Evolutionary conservation across 2,113 vertebrate species (phyloP).

Genomic region (Daboia siamensis): DNA sequence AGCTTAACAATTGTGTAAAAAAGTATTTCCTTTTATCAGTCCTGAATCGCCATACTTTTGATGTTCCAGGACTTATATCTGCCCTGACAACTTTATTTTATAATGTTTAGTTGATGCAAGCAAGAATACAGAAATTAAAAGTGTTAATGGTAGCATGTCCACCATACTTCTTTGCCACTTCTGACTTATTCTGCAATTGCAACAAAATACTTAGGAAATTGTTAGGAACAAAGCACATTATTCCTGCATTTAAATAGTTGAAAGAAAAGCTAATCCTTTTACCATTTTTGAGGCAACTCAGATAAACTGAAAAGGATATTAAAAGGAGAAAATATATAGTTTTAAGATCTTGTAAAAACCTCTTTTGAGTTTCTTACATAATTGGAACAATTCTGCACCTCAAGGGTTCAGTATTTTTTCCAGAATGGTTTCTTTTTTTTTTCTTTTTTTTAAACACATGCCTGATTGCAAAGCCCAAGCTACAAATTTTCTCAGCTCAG

Average conservation of each 20-base stretch:
- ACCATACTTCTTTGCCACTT: neutral
- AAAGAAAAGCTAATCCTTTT: neutral
- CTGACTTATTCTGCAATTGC: neutral
- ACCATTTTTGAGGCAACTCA: neutral
- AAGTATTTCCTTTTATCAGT: neutral
- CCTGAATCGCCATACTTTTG: neutral
- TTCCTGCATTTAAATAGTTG: neutral
- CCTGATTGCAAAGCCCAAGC: slow-evolving; percentile 7
- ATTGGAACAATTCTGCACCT: neutral
- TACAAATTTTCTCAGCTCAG: slow-evolving; percentile 26
- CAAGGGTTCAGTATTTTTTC: slow-evolving; percentile 31
- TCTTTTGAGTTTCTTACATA: neutral
- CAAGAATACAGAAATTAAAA: neutral
- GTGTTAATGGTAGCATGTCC: neutral
- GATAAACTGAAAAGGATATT: neutral
- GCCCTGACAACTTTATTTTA: neutral
- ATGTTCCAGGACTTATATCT: neutral
- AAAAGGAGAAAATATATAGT: neutral
- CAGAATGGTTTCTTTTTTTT: neutral
- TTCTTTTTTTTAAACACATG: neutral
- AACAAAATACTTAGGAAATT: neutral
- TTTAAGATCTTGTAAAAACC: neutral
- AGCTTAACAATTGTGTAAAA: neutral
- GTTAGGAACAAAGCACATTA: neutral
- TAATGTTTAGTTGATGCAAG: neutral